Base-by-base conservation (phyloP, 2,113 vertebrate species). In the Neotragus pygmaeus region DNA sequence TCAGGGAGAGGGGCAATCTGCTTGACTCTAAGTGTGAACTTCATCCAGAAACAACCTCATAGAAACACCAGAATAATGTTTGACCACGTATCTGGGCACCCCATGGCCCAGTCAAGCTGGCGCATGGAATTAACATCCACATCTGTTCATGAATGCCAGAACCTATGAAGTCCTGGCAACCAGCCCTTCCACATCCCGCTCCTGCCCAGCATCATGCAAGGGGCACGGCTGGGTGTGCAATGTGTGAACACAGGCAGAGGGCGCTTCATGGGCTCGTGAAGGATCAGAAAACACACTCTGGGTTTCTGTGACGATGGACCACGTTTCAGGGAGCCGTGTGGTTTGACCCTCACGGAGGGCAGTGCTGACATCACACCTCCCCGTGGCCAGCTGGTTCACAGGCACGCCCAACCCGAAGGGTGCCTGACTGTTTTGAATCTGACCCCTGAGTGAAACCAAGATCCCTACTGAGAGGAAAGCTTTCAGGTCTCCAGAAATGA, bases 131-230 rank as follows among this genome's bases (percentile, higher is more conserved):
- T 89, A 27, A 60, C 19, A 10, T 60, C 83, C 66, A 60, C 4
- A 8, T 66, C n/a, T 55, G 7, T n/a, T 28, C 21, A 7, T 7
- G 51, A 51, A 45, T 10, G 11, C 43, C 25, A 19, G 27, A 75
- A 55, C 13, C 43, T n/a, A 23, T 7, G 43, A 23, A 66, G 66
- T 3, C 25, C 39, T 66, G 17, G 9, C 9, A 64, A 15, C 19
- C 27, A 17, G 30, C 16, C 23, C 7, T 47, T 30, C 57, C 12
- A 0, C 1, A 8, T 8, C 28, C 43, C 30, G 0, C 7, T 55
- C 47, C 66, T 19, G 36, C 62, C 36, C 36, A 55, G 57, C 57
- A 5, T n/a, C 7, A 4, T 36, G 57, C 7, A 57, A 36, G 36
- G 17, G 3, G 28, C 45, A 11, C 55, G 16, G 12, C 27, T 13